Conservation (phyloP, 2,888 invertebrate species). For the Orthonychiurus folsomi region DNA sequence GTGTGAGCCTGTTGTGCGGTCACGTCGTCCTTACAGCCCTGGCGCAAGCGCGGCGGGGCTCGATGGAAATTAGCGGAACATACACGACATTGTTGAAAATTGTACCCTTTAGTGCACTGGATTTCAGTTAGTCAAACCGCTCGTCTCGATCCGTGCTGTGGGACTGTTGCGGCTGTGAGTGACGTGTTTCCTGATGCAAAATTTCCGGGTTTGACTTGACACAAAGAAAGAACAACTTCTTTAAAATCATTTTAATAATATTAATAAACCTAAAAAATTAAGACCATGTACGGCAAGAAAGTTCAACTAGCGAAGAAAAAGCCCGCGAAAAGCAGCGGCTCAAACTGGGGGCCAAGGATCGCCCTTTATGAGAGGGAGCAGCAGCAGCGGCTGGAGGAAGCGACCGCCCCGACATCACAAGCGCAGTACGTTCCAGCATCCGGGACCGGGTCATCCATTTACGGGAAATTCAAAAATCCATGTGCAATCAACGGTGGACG, state of each 20-base stretch:
- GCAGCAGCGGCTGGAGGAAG: slow-evolving; percentile 7
- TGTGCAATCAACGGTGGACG: not conserved
- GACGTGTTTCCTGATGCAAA: too few species aligned
- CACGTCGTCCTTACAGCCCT: not conserved
- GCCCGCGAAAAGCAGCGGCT: slow-evolving; percentile 22
- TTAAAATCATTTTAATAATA: not conserved
- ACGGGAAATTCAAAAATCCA: slow-evolving; percentile 9
- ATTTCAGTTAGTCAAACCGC: too few species aligned
- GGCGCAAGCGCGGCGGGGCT: too few species aligned
- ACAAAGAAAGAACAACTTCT: too few species aligned
- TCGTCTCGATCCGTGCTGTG: too few species aligned
- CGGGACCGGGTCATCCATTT: not conserved
- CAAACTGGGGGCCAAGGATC: slow-evolving; percentile 38
- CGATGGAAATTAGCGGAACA: not conserved
- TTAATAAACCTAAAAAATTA: not conserved
- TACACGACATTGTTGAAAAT: not conserved
- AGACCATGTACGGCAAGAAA: slow-evolving; percentile 35
- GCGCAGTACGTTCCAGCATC: slow-evolving; percentile 3
- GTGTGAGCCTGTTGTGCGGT: not conserved
- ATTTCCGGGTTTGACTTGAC: too few species aligned
- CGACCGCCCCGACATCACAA: slow-evolving; percentile 12
- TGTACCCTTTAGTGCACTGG: too few species aligned
- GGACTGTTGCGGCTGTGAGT: too few species aligned
- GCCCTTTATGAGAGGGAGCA: slow-evolving; percentile 33
- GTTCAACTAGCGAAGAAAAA: slow-evolving; percentile 30